Evolutionary conservation across 1,140 invertebrate genomes (phyloP).

Genomic region (Lordiphosa stackelbergi): DNA sequence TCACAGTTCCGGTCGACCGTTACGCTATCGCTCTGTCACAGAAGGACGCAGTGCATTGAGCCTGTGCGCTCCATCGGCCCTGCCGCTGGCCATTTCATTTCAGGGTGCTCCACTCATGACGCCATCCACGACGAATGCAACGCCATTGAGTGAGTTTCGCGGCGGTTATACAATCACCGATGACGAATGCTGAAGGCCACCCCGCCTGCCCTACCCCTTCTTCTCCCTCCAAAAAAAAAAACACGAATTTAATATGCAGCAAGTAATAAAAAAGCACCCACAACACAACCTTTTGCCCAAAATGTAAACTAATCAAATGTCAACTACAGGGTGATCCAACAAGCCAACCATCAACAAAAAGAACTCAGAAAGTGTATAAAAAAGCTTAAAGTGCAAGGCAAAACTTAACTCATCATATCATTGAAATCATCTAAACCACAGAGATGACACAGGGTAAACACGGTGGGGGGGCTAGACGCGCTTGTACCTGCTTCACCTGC

Average conservation of each 20-base stretch:
- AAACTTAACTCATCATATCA: slow-evolving; percentile 34
- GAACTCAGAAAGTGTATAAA: slow-evolving; percentile 8
- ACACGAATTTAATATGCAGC: slow-evolving; percentile 49
- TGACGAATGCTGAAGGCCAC: slow-evolving; percentile 63
- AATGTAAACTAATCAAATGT: slow-evolving; percentile 23
- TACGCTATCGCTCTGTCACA: slow-evolving; percentile 81
- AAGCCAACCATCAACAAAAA: slow-evolving; percentile 14
- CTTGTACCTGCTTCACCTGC: no score
- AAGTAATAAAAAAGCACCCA: slow-evolving; percentile 9
- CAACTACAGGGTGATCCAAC: slow-evolving; percentile 47
- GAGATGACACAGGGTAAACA: not conserved
- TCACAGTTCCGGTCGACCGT: slow-evolving; percentile 80
- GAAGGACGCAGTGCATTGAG: slow-evolving; percentile 80
- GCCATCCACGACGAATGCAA: slow-evolving; percentile 74
- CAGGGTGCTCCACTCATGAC: slow-evolving; percentile 81
- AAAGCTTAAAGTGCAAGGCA: no score
- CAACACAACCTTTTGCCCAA: slow-evolving; percentile 7
- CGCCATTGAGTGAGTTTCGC: slow-evolving; percentile 73
- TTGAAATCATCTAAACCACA: slow-evolving; percentile 1
- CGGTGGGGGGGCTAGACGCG: not conserved
- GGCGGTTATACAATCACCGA: slow-evolving; percentile 70
- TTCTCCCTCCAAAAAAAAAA: slow-evolving; percentile 7
- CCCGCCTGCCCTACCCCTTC: not conserved
- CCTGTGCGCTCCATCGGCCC: slow-evolving; percentile 80
- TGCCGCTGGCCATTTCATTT: slow-evolving; percentile 82